Conservation (phyloP, 1,140 invertebrate species). For the Cydia pomonella region DNA sequence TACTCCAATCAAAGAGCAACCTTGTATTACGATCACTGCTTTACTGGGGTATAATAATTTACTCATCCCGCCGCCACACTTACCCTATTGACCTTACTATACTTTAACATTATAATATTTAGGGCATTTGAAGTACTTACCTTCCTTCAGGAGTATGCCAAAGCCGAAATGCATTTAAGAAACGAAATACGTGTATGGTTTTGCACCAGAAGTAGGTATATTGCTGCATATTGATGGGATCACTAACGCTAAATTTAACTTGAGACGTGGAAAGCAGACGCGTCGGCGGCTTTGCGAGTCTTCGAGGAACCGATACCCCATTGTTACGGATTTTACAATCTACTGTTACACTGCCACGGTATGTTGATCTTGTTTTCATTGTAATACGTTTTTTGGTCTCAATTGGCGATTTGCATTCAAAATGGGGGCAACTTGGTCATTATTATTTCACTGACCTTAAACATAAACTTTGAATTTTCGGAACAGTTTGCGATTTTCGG, state of each 20-base stretch:
- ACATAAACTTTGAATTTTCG: no score
- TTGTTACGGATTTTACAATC: constrained; percentile 72
- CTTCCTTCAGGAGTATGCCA: no score
- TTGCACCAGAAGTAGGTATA: background rate
- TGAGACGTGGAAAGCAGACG: constrained; percentile 47
- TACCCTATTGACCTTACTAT: no score
- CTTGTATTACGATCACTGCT: no score
- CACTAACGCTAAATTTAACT: constrained; percentile 78
- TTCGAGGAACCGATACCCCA: constrained; percentile 72
- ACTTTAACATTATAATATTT: no score
- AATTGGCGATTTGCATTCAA: constrained; percentile 29
- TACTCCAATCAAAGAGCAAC: background rate
- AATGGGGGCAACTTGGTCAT: background rate
- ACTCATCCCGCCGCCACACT: no score
- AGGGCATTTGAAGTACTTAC: no score
- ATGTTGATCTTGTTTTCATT: constrained; percentile 70
- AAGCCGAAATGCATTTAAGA: background rate
- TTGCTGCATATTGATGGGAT: constrained; percentile 59
- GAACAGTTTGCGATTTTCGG: no score
- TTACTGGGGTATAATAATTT: background rate
- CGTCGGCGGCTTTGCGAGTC: constrained; percentile 56
- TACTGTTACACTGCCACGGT: constrained; percentile 74
- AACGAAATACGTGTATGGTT: background rate
- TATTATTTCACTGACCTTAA: background rate
- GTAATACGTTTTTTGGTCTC: constrained; percentile 43